Base-by-base conservation (phyloP, 1,140 invertebrate species). In the Drosophila pectinifera region DNA sequence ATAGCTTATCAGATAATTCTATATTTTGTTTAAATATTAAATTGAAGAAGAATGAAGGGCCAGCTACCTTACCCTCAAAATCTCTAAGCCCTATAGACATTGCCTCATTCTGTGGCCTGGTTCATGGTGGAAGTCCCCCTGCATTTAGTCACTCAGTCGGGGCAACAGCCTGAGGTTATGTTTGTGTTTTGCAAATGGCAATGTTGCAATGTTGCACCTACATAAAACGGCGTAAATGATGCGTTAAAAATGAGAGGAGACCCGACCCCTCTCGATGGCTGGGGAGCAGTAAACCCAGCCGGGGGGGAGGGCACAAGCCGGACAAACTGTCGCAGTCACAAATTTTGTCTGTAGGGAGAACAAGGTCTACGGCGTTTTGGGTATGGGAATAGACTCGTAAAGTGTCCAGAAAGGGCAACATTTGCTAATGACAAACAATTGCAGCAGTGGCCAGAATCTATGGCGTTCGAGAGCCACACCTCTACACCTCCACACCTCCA, bases 371-470 rank as follows among this genome's bases (percentile, higher is more conserved):
- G 46, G 51, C 55, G 62, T 13, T 51, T 53, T 18, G 20, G 20
- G 58, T 49, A 42, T 49, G 73, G 73, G 63, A 62, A 65, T 45
- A 54, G 51, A 56, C 41, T 70, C 68, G 82, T 85, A 85, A 86
- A 85, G 78, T 81, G 77, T 53, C 57, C 73, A 53, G 41, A 67
- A 84, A 81, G 58, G 79, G 83, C 82, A 86, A 79, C 82, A 86
- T 86, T 86, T 86, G 83, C 75, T 86, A 86, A 86, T 86, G 82
- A 86, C 82, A 86, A 86, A 88, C 83, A 70, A 86, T 79, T 78
- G 84, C 57, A 75, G 43, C 48, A 55, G 34, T 34, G 45, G 65
- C 18, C 14, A 13, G 36, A 45, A 67, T 65, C 65, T 56, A 73
- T 61, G 58, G 70, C 43, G 69, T 75, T 72, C 58, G 70, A 73